Evolutionary conservation across 2,888 invertebrate species (phyloP), one percentile per base, ranked within the genome.

Genomic region (Caenorhabditis sinica): DNA sequence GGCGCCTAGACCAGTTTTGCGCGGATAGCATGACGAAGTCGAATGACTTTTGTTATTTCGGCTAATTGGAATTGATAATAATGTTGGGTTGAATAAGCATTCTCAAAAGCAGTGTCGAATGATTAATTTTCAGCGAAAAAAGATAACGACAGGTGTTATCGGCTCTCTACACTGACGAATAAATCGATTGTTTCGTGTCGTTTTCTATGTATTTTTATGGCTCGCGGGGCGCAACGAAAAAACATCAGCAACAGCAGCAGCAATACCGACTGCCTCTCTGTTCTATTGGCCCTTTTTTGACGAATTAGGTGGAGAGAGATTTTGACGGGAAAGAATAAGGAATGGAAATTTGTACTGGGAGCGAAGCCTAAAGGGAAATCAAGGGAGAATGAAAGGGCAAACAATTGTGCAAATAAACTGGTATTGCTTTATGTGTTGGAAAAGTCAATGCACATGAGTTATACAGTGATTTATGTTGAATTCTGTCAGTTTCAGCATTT

Each of bases 101-200:
- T 36, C 60, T 45, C 60, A 72, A 45, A 40, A 2, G 17, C 23
- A 11, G 71, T 45, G 71, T 40, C 0, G 30, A 66, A 58, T 75
- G 56, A 74, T 53, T 30, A 66, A 65, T 9, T 49, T 65, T 66
- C 56, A 3, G 9, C 36, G 75, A 65, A 40, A 66, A 49, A 51
- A 11, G 36, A 69, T 60, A 69, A 77, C 17, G 68, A 43, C 33
- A 77, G 40, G 68, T 60, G 60, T 36, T 15, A 28, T 43, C 40
- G 72, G 51, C 51, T 69, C 51, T 25, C 45, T 51, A 13, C 25
- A 28, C 9, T 11, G n/a, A 30, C 13, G 17, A 73, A 49, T 23
- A 17, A 79, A 79, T 79, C 79, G 79, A 79, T 79, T 58, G 79
- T 72, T 71, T 79, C 72, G 79, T 79, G 79, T 65, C 79, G 61